Percentiles rank a stretch among this genome's conserved stretches.
Conservation (phyloP, 2,797 vertebrate genomes). For the Zenarchopterus dispar region DNA sequence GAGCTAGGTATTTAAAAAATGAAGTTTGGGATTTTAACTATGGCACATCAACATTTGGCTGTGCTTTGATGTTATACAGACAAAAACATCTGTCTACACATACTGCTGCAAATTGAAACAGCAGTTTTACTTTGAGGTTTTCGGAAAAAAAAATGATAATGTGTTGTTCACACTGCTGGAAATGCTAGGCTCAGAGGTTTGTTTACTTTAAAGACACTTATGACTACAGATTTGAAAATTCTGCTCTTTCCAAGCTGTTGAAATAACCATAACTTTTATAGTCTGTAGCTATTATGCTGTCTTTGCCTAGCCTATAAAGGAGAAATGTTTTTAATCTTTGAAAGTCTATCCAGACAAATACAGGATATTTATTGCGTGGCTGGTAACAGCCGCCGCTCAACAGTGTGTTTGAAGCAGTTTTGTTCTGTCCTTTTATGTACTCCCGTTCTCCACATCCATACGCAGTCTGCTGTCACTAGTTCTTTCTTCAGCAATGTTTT, state of each 20-base stretch:
- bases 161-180: constrained; percentile 67
- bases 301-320: constrained; percentile 41
- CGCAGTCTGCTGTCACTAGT: neutral
- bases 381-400: constrained; percentile 18
- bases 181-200: constrained; percentile 66
- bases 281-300: constrained; percentile 43
- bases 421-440: constrained; percentile 5
- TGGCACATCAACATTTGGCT: constrained; percentile 41
- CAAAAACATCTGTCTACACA: constrained; percentile 68
- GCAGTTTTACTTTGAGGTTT: constrained; percentile 60
- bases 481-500: neutral
- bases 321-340: constrained; percentile 34
- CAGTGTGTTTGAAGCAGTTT: constrained; percentile 4
- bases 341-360: constrained; percentile 47
- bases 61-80: constrained; percentile 55
- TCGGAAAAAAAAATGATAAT: constrained; percentile 62
- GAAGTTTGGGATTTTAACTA: constrained; percentile 54
- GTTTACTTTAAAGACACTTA: constrained; percentile 72
- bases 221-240: constrained; percentile 58
- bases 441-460: constrained; percentile 2
- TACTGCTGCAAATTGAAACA: constrained; percentile 59
- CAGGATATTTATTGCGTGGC: constrained; percentile 31
- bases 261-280: constrained; percentile 62
- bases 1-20: constrained; percentile 37
- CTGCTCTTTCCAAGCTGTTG: constrained; percentile 63